These are phyloP conservation scores for Enteromius trimaculatus DNA, from an alignment of 2,797 vertebrate species.

Conservation along the genomic window DNA sequence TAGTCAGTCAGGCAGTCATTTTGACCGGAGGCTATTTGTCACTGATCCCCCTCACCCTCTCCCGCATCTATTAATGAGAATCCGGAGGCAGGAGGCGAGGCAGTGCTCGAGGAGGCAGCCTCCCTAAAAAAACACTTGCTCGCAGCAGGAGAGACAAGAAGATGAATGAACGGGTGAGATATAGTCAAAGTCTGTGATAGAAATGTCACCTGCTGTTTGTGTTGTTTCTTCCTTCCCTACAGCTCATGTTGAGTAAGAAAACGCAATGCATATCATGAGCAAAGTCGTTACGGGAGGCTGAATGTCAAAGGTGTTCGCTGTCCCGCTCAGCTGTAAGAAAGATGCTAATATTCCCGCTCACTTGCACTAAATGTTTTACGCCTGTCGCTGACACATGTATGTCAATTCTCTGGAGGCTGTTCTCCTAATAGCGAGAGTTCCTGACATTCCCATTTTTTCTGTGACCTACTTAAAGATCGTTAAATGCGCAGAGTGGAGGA, in stretches of 20 bases:
- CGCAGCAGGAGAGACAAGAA: slow-evolving; percentile 39
- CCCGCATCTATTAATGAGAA: slow-evolving; percentile 60
- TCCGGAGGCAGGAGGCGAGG: slow-evolving; percentile 57
- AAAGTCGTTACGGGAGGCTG: neutral
- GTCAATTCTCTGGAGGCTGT: slow-evolving; percentile 10
- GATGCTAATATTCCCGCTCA: neutral
- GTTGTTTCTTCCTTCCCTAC: slow-evolving; percentile 20
- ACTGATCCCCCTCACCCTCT: slow-evolving; percentile 12
- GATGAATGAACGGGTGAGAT: slow-evolving; percentile 62
- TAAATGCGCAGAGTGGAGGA: slow-evolving; percentile 2
- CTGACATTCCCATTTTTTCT: slow-evolving; percentile 14
- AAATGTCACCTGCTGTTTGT: slow-evolving; percentile 40
- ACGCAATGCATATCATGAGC: neutral
- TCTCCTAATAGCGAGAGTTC: slow-evolving; percentile 9
- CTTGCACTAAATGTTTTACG: slow-evolving; percentile 13
- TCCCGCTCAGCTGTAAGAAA: neutral
- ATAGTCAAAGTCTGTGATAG: slow-evolving; percentile 1
- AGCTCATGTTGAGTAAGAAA: slow-evolving; percentile 22
- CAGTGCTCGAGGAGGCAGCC: slow-evolving; percentile 40
- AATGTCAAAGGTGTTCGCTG: slow-evolving; percentile 58
- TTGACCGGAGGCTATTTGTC: slow-evolving; percentile 28
- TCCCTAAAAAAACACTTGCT: slow-evolving; percentile 58
- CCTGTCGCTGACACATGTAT: neutral
- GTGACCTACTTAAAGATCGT: slow-evolving; percentile 38
- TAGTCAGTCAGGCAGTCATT: slow-evolving; percentile 33